These are phyloP conservation scores for Silurus aristotelis DNA, from an alignment of 2,797 vertebrate genomes.

Conservation along the genomic window DNA sequence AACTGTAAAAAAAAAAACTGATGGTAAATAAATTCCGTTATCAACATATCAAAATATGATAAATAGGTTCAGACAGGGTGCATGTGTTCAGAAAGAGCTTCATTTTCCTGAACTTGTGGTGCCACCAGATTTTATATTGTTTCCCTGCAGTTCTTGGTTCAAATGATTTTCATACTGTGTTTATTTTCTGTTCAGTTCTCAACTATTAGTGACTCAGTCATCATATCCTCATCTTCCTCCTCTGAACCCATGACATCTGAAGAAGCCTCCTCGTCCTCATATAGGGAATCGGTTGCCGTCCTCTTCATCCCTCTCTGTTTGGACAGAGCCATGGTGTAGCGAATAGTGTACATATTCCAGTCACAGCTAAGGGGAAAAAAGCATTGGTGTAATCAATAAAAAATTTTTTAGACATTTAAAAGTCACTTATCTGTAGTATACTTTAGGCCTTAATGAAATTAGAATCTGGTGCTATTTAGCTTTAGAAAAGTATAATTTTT, in stretches of 20 bases:
- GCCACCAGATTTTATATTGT: neutral
- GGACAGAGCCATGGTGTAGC: slow-evolving; percentile 81
- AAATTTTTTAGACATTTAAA: neutral
- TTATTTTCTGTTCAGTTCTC: slow-evolving; percentile 53
- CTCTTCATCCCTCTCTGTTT: slow-evolving; percentile 86
- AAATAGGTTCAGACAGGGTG: neutral
- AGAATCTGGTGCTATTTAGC: neutral
- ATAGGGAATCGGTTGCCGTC: slow-evolving; percentile 56
- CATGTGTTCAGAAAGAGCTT: neutral
- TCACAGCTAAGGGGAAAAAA: slow-evolving; percentile 80
- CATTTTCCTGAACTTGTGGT: neutral
- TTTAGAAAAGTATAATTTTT: neutral
- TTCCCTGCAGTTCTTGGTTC: neutral
- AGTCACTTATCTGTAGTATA: neutral
- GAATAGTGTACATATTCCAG: slow-evolving; percentile 92
- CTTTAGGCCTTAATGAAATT: neutral
- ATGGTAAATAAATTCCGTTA: neutral
- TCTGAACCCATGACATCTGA: slow-evolving; percentile 38
- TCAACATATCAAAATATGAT: slow-evolving; percentile 11
- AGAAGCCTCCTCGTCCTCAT: slow-evolving; percentile 42
- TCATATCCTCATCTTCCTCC: slow-evolving; percentile 64
- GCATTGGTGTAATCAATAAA: neutral
- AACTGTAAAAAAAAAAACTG: neutral
- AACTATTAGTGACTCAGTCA: slow-evolving; percentile 66
- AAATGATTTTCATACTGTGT: neutral